Base-by-base conservation (phyloP, 2,888 invertebrate genomes). In the Atethmia centrago region DNA sequence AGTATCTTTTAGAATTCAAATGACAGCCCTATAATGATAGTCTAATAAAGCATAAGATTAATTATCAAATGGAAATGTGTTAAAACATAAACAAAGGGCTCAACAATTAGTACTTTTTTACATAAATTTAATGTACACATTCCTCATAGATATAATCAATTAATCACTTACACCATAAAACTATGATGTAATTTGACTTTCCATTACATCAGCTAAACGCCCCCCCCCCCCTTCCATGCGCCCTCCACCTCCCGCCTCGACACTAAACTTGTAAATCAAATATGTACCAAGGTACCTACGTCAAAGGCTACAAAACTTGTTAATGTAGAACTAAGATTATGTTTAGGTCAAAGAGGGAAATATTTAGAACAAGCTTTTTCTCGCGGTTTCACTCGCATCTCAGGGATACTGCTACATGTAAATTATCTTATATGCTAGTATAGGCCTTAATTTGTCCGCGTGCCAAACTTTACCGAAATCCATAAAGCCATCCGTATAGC, bases 141-240 rank as follows among this genome's bases (percentile, higher is more conserved):
- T 63, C 45, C 49, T 14, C 19, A 12, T 45, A 45, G 25, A 65
- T 81, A 42, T 25, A 65, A 74, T 80, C 53, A 61, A 59, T 47
- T 42, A 74, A 59, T 55, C 31, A 36, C 3, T 64, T 64, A 61
- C 28, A 49, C 56, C 58, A 67, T 77, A 72, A 72, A 79, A 65
- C 53, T 55, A 53, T 75, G 87, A 80, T 76, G 85, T 80, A 87
- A 85, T 63, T 73, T 75, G 62, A 76, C 83, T 85, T 87, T 85
- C 68, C 64, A 82, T 85, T 85, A 77, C 87, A 85, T 85, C 85
- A 85, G 77, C 77, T 68, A 65, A 53, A 59, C 14, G 69, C 51
- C 66, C 53, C 49, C 45, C 56, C 74, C 65, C 36, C 36, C 36
- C 0, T 7, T 36, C 36, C n/a, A n/a, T n/a, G n/a, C n/a, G n/a